A percentile compares a stretch with the other conserved stretches of the same genome.
phyloP scores from a whole-genome alignment of 2,888 invertebrate genomes.

The Stenurella melanura region DNA sequence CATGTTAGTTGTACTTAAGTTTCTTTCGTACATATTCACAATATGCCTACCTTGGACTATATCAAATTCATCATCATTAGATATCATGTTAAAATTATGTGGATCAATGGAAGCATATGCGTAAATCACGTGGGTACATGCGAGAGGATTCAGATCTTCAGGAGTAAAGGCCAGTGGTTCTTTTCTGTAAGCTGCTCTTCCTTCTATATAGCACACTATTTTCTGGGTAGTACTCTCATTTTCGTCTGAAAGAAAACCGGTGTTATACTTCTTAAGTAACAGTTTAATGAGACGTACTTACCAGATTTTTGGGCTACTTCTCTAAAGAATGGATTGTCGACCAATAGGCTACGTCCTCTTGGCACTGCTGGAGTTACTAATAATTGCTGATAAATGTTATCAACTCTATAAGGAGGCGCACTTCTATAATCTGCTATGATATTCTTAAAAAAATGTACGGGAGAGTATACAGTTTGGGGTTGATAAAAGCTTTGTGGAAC shows the following conservation, averaged over 20 bases:
- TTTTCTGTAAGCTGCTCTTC: constrained; percentile 80
- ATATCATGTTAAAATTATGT: constrained; percentile 77
- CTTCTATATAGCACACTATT: constrained; percentile 83
- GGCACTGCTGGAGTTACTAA: constrained; percentile 57
- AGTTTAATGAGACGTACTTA: neutral
- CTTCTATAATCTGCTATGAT: constrained; percentile 58
- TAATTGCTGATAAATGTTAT: constrained; percentile 65
- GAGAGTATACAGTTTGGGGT: constrained; percentile 58
- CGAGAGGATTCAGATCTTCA: constrained; percentile 78
- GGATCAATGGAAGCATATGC: constrained; percentile 83
- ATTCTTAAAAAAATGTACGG: constrained; percentile 60
- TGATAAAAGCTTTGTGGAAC: constrained; percentile 15
- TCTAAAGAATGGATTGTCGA: constrained; percentile 18
- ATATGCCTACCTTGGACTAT: constrained; percentile 78
- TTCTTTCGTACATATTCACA: too few species aligned
- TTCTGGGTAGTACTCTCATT: constrained; percentile 62
- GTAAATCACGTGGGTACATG: constrained; percentile 85
- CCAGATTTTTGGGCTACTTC: neutral
- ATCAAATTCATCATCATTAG: constrained; percentile 83
- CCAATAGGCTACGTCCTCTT: constrained; percentile 55
- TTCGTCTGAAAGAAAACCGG: neutral
- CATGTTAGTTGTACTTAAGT: too few species aligned
- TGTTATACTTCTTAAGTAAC: neutral
- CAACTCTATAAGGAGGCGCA: constrained; percentile 63
- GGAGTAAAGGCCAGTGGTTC: constrained; percentile 81